Base-by-base conservation (phyloP, 1,140 invertebrate species). In the Pantala flavescens region DNA sequence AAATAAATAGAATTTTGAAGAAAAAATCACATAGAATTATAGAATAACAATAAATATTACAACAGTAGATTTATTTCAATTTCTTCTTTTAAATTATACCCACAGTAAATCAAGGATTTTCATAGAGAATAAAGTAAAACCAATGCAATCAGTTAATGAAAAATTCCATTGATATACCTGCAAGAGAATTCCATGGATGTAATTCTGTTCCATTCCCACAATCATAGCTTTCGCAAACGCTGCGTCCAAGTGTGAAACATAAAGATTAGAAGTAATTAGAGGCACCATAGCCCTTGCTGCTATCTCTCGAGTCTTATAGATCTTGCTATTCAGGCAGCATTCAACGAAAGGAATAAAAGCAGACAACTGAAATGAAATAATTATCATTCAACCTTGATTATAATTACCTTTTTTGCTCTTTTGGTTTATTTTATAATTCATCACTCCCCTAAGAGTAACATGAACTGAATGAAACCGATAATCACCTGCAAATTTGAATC, bases 261-360 rank as follows among this genome's bases (percentile, higher is more conserved):
- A 76, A 7, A 71, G 24, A 36, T 74, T 49, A 9, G 82, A 81
- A 5, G 84, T 83, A 3, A 93, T 81, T 77, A 93, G 80, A 36
- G 90, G 85, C 28, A 87, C 84, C 12, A 91, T 81, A 71, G 92
- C 88, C 83, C 86, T 86, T 12, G 89, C 88, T 72, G 90, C 86
- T 75, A 93, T 81, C 78, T 88, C 83, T 78, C 92, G 83, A 49
- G 89, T 89, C 82, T 88, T 86, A 74, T 87, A 84, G 72, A 89
- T 86, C 76, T 83, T 81, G 81, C 88, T 87, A 43, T 43, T 43
- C 24, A 73, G 16, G 28, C 28, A 73, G 19, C 12, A 36, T 23
- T 43, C 23, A 19, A 24, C n/a, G 75, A 84, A 80, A 43, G 80
- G 79, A 71, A 85, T 77, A 76, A 84, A 85, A 74, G 82, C 79